These are phyloP conservation scores for Polyodon spathula DNA, from an alignment of 2,113 vertebrate species.

Conservation along the genomic window DNA sequence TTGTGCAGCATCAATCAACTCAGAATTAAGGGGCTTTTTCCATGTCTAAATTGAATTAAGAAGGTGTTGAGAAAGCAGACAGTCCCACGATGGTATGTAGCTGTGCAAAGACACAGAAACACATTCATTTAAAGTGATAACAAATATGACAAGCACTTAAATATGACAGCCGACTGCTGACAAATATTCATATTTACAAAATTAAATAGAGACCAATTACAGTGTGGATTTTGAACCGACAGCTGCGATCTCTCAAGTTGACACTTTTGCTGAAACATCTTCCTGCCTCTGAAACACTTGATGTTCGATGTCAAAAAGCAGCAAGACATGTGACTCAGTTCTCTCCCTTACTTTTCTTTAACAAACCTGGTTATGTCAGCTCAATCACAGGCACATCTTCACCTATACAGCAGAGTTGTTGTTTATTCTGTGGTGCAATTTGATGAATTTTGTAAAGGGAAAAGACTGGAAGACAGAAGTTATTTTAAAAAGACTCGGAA, in stretches of 20 bases:
- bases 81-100: constrained; percentile 10
- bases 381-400: too few relatives aligned
- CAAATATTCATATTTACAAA: constrained; percentile 42
- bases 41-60: constrained; percentile 2
- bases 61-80: background rate
- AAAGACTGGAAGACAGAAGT: too few relatives aligned
- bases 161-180: constrained; percentile 40
- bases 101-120: constrained; percentile 12
- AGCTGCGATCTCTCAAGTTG: constrained; percentile 33
- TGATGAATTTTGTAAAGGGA: too few relatives aligned
- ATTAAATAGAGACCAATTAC: constrained; percentile 41
- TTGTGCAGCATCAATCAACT: constrained; percentile 5
- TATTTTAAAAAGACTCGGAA: too few relatives aligned
- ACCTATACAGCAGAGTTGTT: too few relatives aligned
- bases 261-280: constrained; percentile 17
- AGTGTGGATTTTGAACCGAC: constrained; percentile 30
- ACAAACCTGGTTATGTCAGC: too few relatives aligned
- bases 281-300: background rate
- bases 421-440: too few relatives aligned
- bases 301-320: too few relatives aligned
- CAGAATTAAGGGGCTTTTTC: background rate
- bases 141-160: background rate
- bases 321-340: too few relatives aligned
- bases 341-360: too few relatives aligned
- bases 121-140: background rate